These are phyloP conservation scores for Catocala nupta DNA, from an alignment of 2,888 invertebrate genomes.

Conservation along the genomic window DNA sequence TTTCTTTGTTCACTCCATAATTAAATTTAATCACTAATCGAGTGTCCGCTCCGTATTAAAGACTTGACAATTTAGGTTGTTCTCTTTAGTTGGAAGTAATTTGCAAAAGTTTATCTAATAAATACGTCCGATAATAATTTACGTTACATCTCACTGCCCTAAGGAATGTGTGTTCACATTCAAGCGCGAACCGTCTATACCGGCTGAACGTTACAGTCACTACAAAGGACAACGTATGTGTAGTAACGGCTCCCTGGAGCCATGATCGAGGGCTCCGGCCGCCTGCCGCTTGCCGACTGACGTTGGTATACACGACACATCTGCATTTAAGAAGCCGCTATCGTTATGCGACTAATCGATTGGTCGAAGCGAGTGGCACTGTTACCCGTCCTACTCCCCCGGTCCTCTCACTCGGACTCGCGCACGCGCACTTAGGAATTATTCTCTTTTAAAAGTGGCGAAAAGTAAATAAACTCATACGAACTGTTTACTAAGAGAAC, in stretches of 20 bases:
- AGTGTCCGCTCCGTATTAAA: conserved; percentile 58
- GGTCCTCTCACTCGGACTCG: conserved; percentile 72
- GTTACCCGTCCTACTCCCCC: conserved; percentile 71
- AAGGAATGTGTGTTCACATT: conserved; percentile 59
- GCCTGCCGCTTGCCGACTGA: conserved; percentile 83
- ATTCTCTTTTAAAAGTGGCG: conserved; percentile 81
- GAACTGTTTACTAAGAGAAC: conserved; percentile 77
- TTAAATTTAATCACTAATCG: conserved; percentile 72
- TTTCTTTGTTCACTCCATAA: conserved; percentile 83
- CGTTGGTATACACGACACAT: conserved; percentile 85
- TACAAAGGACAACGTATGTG: conserved; percentile 74
- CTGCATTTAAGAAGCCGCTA: conserved; percentile 88
- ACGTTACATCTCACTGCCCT: conserved; percentile 53
- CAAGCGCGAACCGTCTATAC: conserved; percentile 63
- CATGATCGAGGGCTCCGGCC: conserved; percentile 74
- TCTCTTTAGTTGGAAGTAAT: conserved; percentile 40
- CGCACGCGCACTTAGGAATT: conserved; percentile 73
- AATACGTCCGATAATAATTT: conserved; percentile 38
- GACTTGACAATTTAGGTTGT: conserved; percentile 48
- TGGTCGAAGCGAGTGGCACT: conserved; percentile 84
- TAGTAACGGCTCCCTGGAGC: conserved; percentile 60
- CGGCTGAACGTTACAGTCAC: conserved; percentile 64
- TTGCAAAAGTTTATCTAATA: conserved; percentile 46
- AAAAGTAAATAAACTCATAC: conserved; percentile 85
- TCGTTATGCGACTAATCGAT: conserved; percentile 88